Evolutionary conservation across 2,888 invertebrate genomes (phyloP), one percentile per base, ranked within the genome.

Genomic region (Caenorhabditis sp.): DNA sequence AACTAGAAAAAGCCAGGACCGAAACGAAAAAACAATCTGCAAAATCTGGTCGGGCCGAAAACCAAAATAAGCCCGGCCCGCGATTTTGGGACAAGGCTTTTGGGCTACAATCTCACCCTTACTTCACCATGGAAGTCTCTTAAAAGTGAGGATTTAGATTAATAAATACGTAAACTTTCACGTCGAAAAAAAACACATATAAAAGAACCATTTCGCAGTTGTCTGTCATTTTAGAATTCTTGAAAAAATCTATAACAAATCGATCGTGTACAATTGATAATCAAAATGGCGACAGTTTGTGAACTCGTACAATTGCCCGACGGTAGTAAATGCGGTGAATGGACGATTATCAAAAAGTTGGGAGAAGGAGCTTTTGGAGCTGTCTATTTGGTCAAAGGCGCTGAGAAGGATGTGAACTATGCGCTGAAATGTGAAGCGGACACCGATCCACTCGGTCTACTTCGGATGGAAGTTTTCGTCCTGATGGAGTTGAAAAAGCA

Each of bases 391-490:
- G 72, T 76, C 4, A 79, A 74, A 64, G 75, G 70, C 31, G 69
- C 74, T 60, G 66, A 72, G n/a, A 60, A 75, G 53, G 72, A 69
- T 5, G 69, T 71, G 26, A 60, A 76, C 23, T 79, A 81, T 37
- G 81, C 81, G 43, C 60, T 81, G 23, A 81, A 81, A 62, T 77
- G 81, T 19, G 82, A 82, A 69, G 78, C 83, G 8, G 80, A 76
- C 55, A 72, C 69, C 23, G 84, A 84, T 70, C 83, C 78, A 26
- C 62, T 77, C 53, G 78, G 78, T 26, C 70, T 83, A 59, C 73
- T 84, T 49, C 84, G 83, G 66, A 85, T 86, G 86, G 86, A 86
- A 69, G 86, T 86, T 8, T 80, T 71, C 53, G 84, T 86, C 53
- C 69, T 86, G 23, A 58, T 76, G 63, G 83, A 83, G 54, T 74